These are phyloP conservation scores for Silurus glanis DNA, from an alignment of 2,113 vertebrate species.

Conservation along the genomic window DNA sequence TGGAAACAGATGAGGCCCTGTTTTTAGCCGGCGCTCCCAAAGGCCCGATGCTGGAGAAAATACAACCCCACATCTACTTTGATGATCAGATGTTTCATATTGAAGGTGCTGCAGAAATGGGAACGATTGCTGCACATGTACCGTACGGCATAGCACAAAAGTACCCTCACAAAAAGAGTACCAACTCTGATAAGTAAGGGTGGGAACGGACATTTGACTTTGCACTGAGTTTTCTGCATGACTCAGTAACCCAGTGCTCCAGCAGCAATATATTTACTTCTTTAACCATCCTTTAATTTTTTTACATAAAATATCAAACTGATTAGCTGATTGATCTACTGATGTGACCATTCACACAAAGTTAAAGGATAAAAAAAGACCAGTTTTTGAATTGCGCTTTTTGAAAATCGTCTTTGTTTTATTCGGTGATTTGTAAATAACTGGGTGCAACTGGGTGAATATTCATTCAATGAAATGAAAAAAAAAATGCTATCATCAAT, in stretches of 20 bases:
- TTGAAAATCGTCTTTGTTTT: background rate
- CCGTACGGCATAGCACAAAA: constrained; percentile 91
- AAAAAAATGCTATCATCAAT: background rate
- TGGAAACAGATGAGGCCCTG: constrained; percentile 93
- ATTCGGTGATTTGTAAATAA: constrained; percentile 14
- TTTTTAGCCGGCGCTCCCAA: constrained; percentile 95
- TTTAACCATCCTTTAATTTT: background rate
- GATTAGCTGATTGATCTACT: background rate
- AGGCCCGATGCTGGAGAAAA: constrained; percentile 92
- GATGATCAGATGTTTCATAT: constrained; percentile 99
- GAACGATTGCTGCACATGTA: constrained; percentile 90
- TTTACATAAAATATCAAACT: background rate
- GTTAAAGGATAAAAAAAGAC: background rate
- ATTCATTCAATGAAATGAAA: background rate
- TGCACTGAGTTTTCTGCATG: constrained; percentile 9
- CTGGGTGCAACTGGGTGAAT: background rate
- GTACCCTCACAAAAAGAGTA: constrained; percentile 59
- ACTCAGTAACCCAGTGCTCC: background rate
- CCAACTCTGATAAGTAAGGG: constrained; percentile 57
- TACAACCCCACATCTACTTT: constrained; percentile 95
- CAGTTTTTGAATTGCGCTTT: background rate
- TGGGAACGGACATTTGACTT: background rate
- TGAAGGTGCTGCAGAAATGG: constrained; percentile 90
- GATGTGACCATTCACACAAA: background rate
- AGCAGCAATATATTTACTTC: constrained; percentile 5